Evolutionary conservation across 2,888 invertebrate genomes (phyloP).

Genomic region (Apamea anceps): DNA sequence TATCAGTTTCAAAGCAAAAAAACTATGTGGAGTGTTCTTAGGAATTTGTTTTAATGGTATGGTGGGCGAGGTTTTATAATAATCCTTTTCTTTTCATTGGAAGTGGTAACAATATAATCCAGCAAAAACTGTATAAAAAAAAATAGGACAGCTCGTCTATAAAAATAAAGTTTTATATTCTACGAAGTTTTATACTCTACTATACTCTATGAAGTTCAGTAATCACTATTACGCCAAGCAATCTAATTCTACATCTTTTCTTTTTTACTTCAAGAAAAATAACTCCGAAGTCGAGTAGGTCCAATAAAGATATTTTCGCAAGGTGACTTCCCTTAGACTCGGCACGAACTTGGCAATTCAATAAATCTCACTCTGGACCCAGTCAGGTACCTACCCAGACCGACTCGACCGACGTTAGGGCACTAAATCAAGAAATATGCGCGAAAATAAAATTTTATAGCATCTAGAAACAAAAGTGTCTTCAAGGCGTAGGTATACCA

Average conservation of each 20-base stretch:
- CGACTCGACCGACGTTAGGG: conserved; percentile 43
- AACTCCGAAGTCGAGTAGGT: conserved; percentile 70
- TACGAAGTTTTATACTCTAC: conserved; percentile 42
- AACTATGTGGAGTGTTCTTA: background rate
- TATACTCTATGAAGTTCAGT: conserved; percentile 23
- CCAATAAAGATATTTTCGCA: conserved; percentile 71
- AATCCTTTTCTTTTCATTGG: conserved; percentile 5
- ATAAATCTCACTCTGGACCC: conserved; percentile 61
- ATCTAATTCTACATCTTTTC: conserved; percentile 33
- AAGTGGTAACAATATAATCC: conserved; percentile 13
- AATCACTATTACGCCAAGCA: conserved; percentile 30
- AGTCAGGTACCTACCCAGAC: conserved; percentile 55
- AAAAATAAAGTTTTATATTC: conserved; percentile 51
- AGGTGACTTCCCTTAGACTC: conserved; percentile 72
- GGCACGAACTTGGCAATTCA: conserved; percentile 52
- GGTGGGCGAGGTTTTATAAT: background rate
- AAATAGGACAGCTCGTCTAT: background rate
- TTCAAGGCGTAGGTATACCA: conserved; percentile 28
- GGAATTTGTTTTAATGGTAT: background rate
- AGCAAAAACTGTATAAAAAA: conserved; percentile 24
- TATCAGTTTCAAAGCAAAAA: background rate
- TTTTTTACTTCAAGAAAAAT: conserved; percentile 56
- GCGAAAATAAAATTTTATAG: conserved; percentile 74
- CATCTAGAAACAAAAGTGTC: conserved; percentile 68
- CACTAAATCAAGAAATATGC: conserved; percentile 69